Evolutionary conservation across 2,113 vertebrate genomes (phyloP).

Genomic region (Oryzias curvinotus): DNA sequence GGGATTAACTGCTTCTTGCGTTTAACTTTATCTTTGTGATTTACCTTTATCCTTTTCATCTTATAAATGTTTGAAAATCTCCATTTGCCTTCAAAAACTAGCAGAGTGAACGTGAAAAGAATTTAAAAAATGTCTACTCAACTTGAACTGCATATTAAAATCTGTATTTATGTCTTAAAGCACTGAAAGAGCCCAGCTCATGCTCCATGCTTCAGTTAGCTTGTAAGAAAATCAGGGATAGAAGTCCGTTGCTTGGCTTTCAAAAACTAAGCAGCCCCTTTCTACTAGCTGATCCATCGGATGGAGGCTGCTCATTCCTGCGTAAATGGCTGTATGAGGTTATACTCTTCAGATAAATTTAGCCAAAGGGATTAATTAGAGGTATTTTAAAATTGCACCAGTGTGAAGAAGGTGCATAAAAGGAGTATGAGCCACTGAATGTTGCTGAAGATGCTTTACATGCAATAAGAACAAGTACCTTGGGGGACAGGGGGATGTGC

Average conservation of each 20-base stretch:
- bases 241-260: not conserved
- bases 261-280: too few relatives aligned
- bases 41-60: too few relatives aligned
- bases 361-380: constrained; percentile 45
- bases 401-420: constrained; percentile 4
- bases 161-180: too few relatives aligned
- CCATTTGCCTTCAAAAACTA: too few relatives aligned
- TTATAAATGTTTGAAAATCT: too few relatives aligned
- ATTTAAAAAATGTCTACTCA: too few relatives aligned
- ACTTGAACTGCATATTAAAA: too few relatives aligned
- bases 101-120: too few relatives aligned
- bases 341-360: constrained; percentile 22
- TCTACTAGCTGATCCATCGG: constrained; percentile 1
- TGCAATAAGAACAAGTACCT: constrained; percentile 1
- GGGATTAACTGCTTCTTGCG: too few relatives aligned
- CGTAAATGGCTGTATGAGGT: constrained; percentile 13
- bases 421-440: constrained; percentile 12
- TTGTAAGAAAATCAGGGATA: not conserved
- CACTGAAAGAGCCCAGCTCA: too few relatives aligned
- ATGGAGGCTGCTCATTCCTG: constrained; percentile 3
- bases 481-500: not conserved
- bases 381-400: constrained; percentile 1
- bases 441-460: constrained; percentile 11
- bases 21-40: too few relatives aligned
- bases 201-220: not conserved